phyloP scores from a whole-genome alignment of 1,140 invertebrate genomes.

The Antheraea mylitta region DNA sequence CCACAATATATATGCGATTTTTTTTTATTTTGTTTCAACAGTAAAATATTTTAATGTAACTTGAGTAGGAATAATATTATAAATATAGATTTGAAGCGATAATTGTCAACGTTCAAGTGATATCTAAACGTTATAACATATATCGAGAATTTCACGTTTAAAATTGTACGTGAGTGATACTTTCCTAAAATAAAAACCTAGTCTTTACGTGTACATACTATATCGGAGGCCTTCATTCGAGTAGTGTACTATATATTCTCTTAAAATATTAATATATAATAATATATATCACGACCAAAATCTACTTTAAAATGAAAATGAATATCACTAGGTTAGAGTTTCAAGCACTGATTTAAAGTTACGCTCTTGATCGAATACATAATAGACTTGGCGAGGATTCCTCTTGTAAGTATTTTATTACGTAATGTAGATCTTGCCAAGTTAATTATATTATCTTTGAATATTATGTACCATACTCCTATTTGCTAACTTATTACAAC shows the following conservation, averaged over 20 bases:
- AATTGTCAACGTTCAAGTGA: background rate
- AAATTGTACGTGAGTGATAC: constrained; percentile 43
- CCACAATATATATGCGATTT: background rate
- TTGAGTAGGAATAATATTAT: background rate
- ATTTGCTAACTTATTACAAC: too few relatives aligned
- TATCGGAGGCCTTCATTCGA: constrained; percentile 70
- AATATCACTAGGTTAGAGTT: constrained; percentile 55
- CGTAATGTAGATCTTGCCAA: background rate
- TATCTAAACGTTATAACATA: background rate
- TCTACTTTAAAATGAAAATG: constrained; percentile 46
- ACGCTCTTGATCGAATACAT: constrained; percentile 23
- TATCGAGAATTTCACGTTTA: constrained; percentile 27
- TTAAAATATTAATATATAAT: constrained; percentile 41
- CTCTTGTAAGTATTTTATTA: background rate
- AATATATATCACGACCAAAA: constrained; percentile 67
- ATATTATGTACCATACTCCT: too few relatives aligned
- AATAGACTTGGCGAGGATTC: background rate
- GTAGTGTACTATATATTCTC: constrained; percentile 49
- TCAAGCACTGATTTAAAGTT: constrained; percentile 31
- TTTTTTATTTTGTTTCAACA: too few relatives aligned
- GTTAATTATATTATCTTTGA: background rate
- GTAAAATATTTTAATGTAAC: too few relatives aligned
- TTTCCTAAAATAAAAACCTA: constrained; percentile 53
- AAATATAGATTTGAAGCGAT: background rate
- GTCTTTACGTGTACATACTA: constrained; percentile 57